These are phyloP conservation scores for Chondrilla cf. caribensis DNA, from an alignment of 37 sponge, comb jelly and placozoan genomes.

Conservation along the genomic window DNA sequence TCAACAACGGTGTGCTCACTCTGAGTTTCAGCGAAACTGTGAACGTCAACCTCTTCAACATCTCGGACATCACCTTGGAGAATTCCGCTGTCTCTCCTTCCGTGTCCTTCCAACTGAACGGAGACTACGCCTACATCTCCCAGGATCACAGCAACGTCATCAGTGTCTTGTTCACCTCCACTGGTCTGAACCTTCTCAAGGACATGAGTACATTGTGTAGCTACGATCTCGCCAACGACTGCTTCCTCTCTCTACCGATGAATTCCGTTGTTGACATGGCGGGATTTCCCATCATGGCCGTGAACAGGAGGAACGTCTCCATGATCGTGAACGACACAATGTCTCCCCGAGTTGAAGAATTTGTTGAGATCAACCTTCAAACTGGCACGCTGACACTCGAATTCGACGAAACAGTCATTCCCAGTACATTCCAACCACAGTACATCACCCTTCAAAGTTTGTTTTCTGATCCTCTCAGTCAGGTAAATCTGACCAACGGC, in stretches of 20 bases:
- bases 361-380: slow-evolving; percentile 73
- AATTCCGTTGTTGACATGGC: slow-evolving; percentile 62
- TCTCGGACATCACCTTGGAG: slow-evolving; percentile 50
- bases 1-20: slow-evolving; percentile 44
- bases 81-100: neutral
- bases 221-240: slow-evolving; percentile 31
- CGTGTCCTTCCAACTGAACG: slow-evolving; percentile 31
- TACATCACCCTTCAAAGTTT: slow-evolving; percentile 71
- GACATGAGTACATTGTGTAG: slow-evolving; percentile 46
- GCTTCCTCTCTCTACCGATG: slow-evolving; percentile 56
- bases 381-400: slow-evolving; percentile 63
- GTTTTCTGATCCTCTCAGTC: slow-evolving; percentile 58
- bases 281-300: slow-evolving; percentile 35
- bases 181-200: slow-evolving; percentile 79
- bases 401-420: slow-evolving; percentile 73
- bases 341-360: slow-evolving; percentile 49
- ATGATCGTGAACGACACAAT: slow-evolving; percentile 66
- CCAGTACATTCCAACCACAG: slow-evolving; percentile 41
- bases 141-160: slow-evolving; percentile 41
- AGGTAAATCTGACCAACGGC: slow-evolving; percentile 69
- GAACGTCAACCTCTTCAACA: slow-evolving; percentile 59
- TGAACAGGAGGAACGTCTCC: slow-evolving; percentile 15
- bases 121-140: slow-evolving; percentile 14
- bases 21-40: slow-evolving; percentile 71
- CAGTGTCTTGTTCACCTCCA: slow-evolving; percentile 33